A percentile compares a stretch with the other conserved stretches of the same genome.
These are phyloP conservation scores for Anagyrus pseudococci DNA, from an alignment of 2,888 invertebrate species.

Conservation along the genomic window DNA sequence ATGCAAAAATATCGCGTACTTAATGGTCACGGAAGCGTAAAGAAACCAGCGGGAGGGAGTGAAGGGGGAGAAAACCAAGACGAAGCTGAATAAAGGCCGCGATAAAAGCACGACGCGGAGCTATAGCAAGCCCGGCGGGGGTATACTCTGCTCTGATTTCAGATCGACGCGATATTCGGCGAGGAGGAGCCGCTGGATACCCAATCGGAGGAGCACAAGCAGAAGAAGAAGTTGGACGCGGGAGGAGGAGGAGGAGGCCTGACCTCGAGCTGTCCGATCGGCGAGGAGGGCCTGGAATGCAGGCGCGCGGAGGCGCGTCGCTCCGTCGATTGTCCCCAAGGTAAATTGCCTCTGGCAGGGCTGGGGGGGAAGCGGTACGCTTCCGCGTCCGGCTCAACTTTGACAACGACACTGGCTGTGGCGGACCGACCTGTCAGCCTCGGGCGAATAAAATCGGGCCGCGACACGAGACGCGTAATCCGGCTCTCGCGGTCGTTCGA, in stretches of 20 bases:
- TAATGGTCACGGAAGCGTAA: too few relatives aligned
- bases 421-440: too few relatives aligned
- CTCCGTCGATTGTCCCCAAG: constrained; percentile 59
- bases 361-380: constrained; percentile 3
- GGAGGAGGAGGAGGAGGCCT: not conserved
- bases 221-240: too few relatives aligned
- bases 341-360: constrained; percentile 52
- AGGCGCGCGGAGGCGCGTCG: constrained; percentile 59
- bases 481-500: too few relatives aligned
- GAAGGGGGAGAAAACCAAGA: too few relatives aligned
- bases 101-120: not conserved
- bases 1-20: too few relatives aligned
- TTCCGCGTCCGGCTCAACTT: constrained; percentile 35
- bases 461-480: too few relatives aligned
- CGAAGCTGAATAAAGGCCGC: not conserved
- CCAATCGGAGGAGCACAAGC: too few relatives aligned
- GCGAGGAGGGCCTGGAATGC: constrained; percentile 59
- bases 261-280: constrained; percentile 52
- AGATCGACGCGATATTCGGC: constrained; percentile 56
- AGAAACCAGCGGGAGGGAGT: too few relatives aligned
- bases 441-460: too few relatives aligned
- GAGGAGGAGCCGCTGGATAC: constrained; percentile 42
- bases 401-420: not conserved
- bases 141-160: constrained; percentile 10
- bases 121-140: not conserved